Conservation (phyloP, 2,888 invertebrate species). For the Timandra comae region DNA sequence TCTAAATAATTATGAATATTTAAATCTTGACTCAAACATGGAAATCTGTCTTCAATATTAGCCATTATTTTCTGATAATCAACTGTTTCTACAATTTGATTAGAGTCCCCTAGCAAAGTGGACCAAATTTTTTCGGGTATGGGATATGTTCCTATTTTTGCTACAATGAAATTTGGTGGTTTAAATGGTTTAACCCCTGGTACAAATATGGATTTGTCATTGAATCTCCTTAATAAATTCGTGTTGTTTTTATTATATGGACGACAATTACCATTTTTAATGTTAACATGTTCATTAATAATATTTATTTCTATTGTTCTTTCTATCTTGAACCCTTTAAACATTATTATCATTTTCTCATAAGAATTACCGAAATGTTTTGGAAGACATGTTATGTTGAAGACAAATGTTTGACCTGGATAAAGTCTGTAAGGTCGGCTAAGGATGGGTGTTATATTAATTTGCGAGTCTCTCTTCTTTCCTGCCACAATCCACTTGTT, state of each 20-base stretch:
- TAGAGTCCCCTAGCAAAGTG: constrained; percentile 52
- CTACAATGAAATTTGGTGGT: constrained; percentile 78
- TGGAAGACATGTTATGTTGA: constrained; percentile 71
- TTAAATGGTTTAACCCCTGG: constrained; percentile 73
- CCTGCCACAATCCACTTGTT: constrained; percentile 69
- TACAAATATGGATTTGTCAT: constrained; percentile 37
- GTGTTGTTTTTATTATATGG: too few species aligned
- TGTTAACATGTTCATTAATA: constrained; percentile 27
- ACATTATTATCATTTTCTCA: constrained; percentile 79
- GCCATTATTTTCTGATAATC: constrained; percentile 50
- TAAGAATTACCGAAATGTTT: constrained; percentile 78
- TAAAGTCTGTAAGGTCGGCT: constrained; percentile 45
- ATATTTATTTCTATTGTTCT: constrained; percentile 76
- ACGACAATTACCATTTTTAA: constrained; percentile 1
- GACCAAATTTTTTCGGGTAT: constrained; percentile 71
- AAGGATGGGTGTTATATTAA: constrained; percentile 57
- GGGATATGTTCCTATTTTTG: constrained; percentile 58
- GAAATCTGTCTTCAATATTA: constrained; percentile 62
- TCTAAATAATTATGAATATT: constrained; percentile 78
- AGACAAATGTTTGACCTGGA: constrained; percentile 53
- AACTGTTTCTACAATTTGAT: constrained; percentile 42
- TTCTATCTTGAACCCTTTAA: constrained; percentile 78
- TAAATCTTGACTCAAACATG: constrained; percentile 69
- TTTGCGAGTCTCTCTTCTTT: constrained; percentile 70
- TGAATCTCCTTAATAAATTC: too few species aligned